Evolutionary conservation across 1,140 invertebrate species (phyloP).

Genomic region (Aradophagus sp.): DNA sequence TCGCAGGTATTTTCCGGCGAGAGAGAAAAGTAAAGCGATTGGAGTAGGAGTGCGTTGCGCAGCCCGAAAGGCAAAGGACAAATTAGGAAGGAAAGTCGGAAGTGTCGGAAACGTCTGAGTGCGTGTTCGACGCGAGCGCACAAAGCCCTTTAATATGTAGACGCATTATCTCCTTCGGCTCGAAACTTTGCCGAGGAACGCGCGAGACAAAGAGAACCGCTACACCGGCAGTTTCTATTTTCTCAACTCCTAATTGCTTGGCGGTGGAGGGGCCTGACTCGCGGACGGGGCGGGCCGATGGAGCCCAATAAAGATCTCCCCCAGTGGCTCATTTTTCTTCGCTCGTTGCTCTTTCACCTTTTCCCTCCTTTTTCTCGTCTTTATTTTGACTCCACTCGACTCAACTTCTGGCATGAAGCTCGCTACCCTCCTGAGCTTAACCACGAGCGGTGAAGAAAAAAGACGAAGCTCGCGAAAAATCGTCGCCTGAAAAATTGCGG

Average conservation of each 20-base stretch:
- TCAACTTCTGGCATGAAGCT: too few species aligned
- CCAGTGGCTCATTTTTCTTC: slow-evolving; percentile 13
- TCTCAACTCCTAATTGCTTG: slow-evolving; percentile 43
- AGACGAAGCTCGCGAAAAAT: too few species aligned
- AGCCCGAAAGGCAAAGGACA: too few species aligned
- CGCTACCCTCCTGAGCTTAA: too few species aligned
- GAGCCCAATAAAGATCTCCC: slow-evolving; percentile 35
- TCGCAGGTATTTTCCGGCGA: too few species aligned
- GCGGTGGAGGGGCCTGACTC: slow-evolving; percentile 1
- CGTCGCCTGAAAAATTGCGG: too few species aligned
- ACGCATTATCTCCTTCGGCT: slow-evolving; percentile 37
- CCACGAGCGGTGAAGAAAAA: too few species aligned
- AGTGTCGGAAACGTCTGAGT: slow-evolving; percentile 15
- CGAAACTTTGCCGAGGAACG: slow-evolving; percentile 31
- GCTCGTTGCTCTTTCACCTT: slow-evolving; percentile 1
- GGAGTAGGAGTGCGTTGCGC: too few species aligned
- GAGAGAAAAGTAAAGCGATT: too few species aligned
- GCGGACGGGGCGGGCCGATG: slow-evolving; percentile 1
- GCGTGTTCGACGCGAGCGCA: slow-evolving; percentile 14
- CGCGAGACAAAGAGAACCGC: slow-evolving; percentile 35
- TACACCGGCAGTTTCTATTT: slow-evolving; percentile 45
- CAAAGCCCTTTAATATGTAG: slow-evolving; percentile 38
- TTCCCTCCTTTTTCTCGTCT: not conserved
- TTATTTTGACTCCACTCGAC: too few species aligned
- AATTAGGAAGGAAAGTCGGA: slow-evolving; percentile 18